Conservation (phyloP, 2,888 invertebrate species). For the Tigriopus californicus region DNA sequence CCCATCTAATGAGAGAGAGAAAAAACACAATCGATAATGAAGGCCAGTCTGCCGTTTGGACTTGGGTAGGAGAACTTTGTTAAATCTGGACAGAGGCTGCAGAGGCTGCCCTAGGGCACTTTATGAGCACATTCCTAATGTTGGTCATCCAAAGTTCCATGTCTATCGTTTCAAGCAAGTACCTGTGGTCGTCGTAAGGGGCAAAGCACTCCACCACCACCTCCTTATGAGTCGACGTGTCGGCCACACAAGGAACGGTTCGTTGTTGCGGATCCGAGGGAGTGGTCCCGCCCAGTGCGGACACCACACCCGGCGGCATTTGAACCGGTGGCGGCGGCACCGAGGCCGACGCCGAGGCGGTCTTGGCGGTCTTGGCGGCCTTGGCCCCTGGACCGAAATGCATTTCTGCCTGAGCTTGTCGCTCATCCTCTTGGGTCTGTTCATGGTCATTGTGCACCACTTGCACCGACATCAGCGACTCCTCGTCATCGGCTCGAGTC, state of each 20-base stretch:
- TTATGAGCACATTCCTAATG: too few relatives aligned
- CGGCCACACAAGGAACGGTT: conserved; percentile 5
- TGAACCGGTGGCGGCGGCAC: too few relatives aligned
- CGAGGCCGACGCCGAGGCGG: neutral
- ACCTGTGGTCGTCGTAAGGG: conserved; percentile 13
- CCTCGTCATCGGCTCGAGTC: neutral
- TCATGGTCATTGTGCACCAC: too few relatives aligned
- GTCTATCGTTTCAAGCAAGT: neutral
- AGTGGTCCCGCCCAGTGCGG: neutral
- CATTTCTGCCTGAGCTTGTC: neutral
- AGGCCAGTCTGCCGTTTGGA: neutral
- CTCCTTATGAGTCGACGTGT: conserved; percentile 5
- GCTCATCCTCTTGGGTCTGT: neutral
- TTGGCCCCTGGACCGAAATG: neutral
- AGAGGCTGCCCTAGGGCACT: too few relatives aligned
- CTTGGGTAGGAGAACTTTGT: too few relatives aligned
- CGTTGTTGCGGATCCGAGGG: neutral
- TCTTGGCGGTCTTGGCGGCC: neutral
- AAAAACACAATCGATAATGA: neutral
- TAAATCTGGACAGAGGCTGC: too few relatives aligned
- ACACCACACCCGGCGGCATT: too few relatives aligned
- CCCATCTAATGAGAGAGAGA: conserved; percentile 2
- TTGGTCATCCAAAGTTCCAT: too few relatives aligned
- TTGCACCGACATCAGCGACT: neutral
- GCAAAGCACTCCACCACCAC: conserved; percentile 16